phyloP scores from a whole-genome alignment of 2,113 vertebrate species.

The Silurus meridionalis region DNA sequence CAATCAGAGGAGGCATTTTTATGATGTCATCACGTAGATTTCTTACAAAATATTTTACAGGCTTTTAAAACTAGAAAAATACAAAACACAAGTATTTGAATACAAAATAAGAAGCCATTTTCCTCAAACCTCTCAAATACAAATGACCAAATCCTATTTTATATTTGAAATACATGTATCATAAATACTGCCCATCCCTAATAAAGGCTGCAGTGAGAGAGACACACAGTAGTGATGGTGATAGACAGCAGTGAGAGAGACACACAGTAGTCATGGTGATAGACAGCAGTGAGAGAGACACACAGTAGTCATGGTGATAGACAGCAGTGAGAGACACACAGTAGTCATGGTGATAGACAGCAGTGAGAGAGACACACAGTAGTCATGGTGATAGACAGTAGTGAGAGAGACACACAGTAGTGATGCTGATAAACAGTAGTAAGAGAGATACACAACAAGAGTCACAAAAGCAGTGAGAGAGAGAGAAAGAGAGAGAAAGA shows the following conservation, averaged over 20 bases:
- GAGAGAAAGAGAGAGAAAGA: not conserved
- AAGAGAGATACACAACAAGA: not conserved
- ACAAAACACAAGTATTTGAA: too few species aligned
- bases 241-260: not conserved
- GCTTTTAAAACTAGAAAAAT: too few species aligned
- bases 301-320: not conserved
- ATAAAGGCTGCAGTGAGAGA: not conserved
- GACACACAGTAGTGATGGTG: not conserved
- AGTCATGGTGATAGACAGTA: too few species aligned
- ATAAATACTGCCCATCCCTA: too few species aligned
- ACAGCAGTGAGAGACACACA: not conserved
- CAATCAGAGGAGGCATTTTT: too few species aligned
- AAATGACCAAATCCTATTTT: too few species aligned
- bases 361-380: not conserved
- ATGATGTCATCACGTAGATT: too few species aligned
- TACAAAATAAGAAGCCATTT: too few species aligned
- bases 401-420: not conserved
- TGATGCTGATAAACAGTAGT: not conserved
- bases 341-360: not conserved
- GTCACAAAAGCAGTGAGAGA: not conserved
- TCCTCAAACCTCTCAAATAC: too few species aligned
- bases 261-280: too few species aligned
- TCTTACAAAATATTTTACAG: too few species aligned
- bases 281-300: not conserved
- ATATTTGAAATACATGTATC: too few species aligned